Evolutionary conservation across 2,888 invertebrate genomes (phyloP).

Genomic region (Hydrotaea cyrtoneurina): DNA sequence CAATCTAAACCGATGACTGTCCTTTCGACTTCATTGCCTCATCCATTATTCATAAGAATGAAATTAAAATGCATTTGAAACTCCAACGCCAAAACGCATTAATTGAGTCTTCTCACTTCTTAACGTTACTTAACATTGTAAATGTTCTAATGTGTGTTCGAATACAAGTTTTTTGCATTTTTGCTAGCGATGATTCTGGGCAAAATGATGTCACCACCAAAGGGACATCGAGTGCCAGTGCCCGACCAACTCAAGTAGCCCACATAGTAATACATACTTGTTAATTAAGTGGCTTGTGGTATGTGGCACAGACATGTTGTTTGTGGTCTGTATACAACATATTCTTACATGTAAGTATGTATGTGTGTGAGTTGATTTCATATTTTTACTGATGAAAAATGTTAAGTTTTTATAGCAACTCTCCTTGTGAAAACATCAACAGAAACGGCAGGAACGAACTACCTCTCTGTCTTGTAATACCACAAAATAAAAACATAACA

Average conservation of each 20-base stretch:
- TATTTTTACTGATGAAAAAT: constrained; percentile 51
- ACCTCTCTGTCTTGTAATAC: background rate
- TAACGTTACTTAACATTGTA: background rate
- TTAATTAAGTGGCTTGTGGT: constrained; percentile 67
- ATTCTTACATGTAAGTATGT: constrained; percentile 23
- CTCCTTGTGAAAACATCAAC: constrained; percentile 15
- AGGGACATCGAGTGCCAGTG: constrained; percentile 47
- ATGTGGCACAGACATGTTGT: constrained; percentile 66
- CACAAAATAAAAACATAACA: background rate
- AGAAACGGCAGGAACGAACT: background rate
- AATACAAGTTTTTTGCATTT: background rate
- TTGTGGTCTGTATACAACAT: constrained; percentile 49
- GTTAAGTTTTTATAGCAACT: constrained; percentile 22
- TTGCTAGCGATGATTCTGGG: background rate
- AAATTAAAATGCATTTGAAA: background rate
- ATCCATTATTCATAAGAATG: background rate
- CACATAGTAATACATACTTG: constrained; percentile 66
- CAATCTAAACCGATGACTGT: background rate
- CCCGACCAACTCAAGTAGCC: constrained; percentile 52
- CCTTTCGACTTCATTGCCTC: background rate
- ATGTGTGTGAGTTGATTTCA: constrained; percentile 22
- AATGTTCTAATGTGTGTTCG: background rate
- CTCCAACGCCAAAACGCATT: too few species aligned
- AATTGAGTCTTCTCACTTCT: too few species aligned
- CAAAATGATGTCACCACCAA: constrained; percentile 50